Evolutionary conservation across 2,113 vertebrate genomes (phyloP).

Genomic region (Oryzias curvinotus): DNA sequence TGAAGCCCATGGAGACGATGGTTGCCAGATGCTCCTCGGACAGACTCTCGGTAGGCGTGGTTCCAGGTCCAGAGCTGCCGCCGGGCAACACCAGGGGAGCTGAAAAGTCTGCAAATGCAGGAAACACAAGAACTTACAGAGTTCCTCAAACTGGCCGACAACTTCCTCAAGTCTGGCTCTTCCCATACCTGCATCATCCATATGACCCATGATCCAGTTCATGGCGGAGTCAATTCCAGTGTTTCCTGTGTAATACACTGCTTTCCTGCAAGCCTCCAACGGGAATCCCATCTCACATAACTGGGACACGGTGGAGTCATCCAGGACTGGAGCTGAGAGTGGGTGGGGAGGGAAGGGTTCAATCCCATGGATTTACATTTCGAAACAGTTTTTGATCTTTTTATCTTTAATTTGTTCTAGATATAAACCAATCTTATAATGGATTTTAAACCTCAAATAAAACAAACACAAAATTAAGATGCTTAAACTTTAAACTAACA

Average conservation of each 20-base stretch:
- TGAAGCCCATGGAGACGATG: constrained; percentile 99
- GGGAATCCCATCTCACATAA: constrained; percentile 98
- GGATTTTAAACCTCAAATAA: neutral
- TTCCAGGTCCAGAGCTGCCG: constrained; percentile 82
- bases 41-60: constrained; percentile 84
- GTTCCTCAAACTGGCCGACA: neutral
- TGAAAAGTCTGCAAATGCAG: constrained; percentile 85
- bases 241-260: constrained; percentile 96
- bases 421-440: neutral
- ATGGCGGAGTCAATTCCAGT: constrained; percentile 94
- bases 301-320: constrained; percentile 94
- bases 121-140: constrained; percentile 17
- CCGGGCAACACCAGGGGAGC: constrained; percentile 91
- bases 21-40: constrained; percentile 94
- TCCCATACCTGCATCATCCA: constrained; percentile 93
- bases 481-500: constrained; percentile 2
- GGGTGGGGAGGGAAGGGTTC: constrained; percentile 18
- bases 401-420: neutral
- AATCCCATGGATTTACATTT: constrained; percentile 22
- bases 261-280: constrained; percentile 94
- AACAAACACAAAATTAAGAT: neutral
- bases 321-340: constrained; percentile 88
- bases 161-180: neutral
- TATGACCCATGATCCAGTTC: constrained; percentile 99
- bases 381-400: neutral